Evolutionary conservation across 64 coral and sea anemone genomes (phyloP).

Genomic region (Hydrozoanthus tunicans): DNA sequence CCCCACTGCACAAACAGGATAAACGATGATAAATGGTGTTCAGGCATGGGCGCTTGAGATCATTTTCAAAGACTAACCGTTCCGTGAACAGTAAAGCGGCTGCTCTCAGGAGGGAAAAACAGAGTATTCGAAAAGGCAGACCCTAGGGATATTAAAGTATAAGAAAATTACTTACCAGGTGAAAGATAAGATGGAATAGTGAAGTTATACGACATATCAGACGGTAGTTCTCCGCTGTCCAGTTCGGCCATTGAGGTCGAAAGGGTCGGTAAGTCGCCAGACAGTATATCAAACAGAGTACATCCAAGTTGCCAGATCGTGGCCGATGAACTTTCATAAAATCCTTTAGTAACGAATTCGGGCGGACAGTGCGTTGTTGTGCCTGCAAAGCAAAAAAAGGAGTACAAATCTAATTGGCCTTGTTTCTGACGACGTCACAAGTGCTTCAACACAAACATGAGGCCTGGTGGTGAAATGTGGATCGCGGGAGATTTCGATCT

Average conservation of each 20-base stretch:
- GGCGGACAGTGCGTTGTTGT: slow-evolving; percentile 19
- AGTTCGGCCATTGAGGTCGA: not conserved
- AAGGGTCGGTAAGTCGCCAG: not conserved
- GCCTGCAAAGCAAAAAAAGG: not conserved
- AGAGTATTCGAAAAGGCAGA: not conserved
- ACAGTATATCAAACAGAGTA: not conserved
- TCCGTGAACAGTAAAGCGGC: too few relatives aligned
- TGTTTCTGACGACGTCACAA: too few relatives aligned
- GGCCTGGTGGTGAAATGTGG: too few relatives aligned
- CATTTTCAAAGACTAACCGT: too few relatives aligned
- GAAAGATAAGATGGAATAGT: slow-evolving; percentile 10
- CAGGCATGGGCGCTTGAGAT: too few relatives aligned
- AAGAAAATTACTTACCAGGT: not conserved
- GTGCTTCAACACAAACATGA: too few relatives aligned
- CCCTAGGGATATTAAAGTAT: not conserved
- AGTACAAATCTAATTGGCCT: too few relatives aligned
- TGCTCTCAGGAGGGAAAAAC: not conserved
- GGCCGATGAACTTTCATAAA: not conserved
- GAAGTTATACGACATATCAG: slow-evolving; percentile 5
- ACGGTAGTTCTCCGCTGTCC: not conserved
- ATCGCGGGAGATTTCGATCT: too few relatives aligned
- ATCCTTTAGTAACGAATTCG: not conserved
- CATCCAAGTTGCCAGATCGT: slow-evolving; percentile 7
- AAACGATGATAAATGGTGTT: too few relatives aligned
- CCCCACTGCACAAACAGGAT: too few relatives aligned